A percentile compares a stretch with the other conserved stretches of the same genome.
These are phyloP conservation scores for Zootoca vivipara DNA, from an alignment of 2,113 vertebrate species.

Conservation along the genomic window DNA sequence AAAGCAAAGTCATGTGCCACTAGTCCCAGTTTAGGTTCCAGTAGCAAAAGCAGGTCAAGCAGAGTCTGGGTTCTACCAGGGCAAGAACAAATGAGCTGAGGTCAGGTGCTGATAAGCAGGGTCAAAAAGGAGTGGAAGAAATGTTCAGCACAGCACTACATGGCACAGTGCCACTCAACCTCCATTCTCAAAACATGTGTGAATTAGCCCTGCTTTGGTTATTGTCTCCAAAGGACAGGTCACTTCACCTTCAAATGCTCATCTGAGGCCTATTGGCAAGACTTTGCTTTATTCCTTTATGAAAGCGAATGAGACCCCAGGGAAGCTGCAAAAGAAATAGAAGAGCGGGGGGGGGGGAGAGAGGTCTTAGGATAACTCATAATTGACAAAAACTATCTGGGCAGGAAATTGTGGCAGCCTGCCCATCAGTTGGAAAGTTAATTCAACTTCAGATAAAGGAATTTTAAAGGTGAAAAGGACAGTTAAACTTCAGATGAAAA, in stretches of 20 bases:
- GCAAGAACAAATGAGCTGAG: no score
- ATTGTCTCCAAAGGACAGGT: neutral
- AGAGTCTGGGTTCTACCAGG: no score
- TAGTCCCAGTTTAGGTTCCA: no score
- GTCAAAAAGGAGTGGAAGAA: neutral
- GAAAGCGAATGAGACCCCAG: slow-evolving; percentile 37
- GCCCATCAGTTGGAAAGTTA: slow-evolving; percentile 53
- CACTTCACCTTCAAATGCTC: neutral
- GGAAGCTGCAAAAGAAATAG: slow-evolving; percentile 3
- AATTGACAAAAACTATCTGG: slow-evolving; percentile 43
- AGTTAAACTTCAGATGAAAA: slow-evolving; percentile 28
- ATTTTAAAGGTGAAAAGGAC: slow-evolving; percentile 50
- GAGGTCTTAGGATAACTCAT: slow-evolving; percentile 40
- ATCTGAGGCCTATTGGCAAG: neutral
- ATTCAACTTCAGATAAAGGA: slow-evolving; percentile 55
- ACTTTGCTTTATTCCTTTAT: slow-evolving; percentile 17
- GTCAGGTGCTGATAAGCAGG: no score
- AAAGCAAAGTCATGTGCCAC: no score
- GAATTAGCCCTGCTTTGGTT: neutral
- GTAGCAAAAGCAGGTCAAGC: no score
- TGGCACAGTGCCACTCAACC: neutral
- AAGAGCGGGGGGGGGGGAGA: slow-evolving; percentile 44
- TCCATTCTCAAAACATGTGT: neutral
- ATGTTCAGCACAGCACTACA: neutral
- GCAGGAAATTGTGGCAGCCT: slow-evolving; percentile 45